Base-by-base conservation (phyloP, 1,140 invertebrate genomes). In the Zaprionus vittiger region DNA sequence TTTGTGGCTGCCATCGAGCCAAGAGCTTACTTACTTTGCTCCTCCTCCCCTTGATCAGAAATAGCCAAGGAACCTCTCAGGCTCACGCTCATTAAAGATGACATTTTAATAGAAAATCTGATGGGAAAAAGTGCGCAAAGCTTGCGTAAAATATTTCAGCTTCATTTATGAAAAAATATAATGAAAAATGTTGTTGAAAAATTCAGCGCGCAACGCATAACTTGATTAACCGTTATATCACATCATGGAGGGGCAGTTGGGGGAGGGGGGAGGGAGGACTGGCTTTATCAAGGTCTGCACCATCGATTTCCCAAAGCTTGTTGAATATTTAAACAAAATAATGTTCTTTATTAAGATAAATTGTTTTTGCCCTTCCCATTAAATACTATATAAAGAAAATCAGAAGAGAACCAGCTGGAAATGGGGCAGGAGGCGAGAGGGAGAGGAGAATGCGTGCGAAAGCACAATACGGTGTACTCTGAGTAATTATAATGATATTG, bases 401-500 rank as follows among this genome's bases (percentile, higher is more conserved):
- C 47, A 14, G 47, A 22, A 24, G 47, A 52, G 47, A 14, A 41
- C 7, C 15, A 41, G 15, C 38, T 41, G 38, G 11, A n/a, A 22
- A 14, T 2, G 20, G 20, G 9, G n/a, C 5, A 44, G n/a, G 0
- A 24, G n/a, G 47, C 5, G 3, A 12, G 20, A 22, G 47, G 28
- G 6, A 1, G 47, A 12, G 20, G 20, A 20, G 3, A 47, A 7
- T 52, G 47, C 17, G 47, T 52, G 20, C 20, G 47, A 47, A 47
- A 47, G 41, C n/a, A 47, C 41, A 20, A 24, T 52, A 22, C 17
- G 20, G 47, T 24, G 9, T 31, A 28, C 59, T 60, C 28, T 34
- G 28, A 28, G 61, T 59, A 72, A 72, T 72, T 72, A 72, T 59
- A 72, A 65, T 72, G 69, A 59, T 65, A 57, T 74, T 69, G 57